Percentiles rank a stretch among this genome's conserved stretches.
phyloP scores from a whole-genome alignment of 35 echinoderm and acorn worm species.

The Diadema setosum region DNA sequence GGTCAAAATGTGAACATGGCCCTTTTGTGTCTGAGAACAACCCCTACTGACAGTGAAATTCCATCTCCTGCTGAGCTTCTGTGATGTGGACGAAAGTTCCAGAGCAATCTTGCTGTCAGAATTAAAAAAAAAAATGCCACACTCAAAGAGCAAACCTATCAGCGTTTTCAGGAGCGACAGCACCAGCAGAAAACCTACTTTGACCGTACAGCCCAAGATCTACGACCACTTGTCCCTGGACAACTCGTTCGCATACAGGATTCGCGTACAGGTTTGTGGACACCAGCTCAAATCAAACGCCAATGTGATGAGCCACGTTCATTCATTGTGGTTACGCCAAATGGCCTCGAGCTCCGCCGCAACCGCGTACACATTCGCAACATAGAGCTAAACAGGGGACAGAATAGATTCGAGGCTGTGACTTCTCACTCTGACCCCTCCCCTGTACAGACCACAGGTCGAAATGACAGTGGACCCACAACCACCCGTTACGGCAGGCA shows the following conservation, averaged over 20 bases:
- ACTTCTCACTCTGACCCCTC: no score
- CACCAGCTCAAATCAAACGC: slow-evolving; percentile 2
- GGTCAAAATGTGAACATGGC: not conserved
- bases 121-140: not conserved
- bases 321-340: no score
- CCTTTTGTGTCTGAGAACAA: not conserved
- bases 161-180: not conserved
- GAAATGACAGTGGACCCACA: no score
- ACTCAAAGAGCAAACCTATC: not conserved
- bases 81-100: not conserved
- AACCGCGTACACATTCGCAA: no score
- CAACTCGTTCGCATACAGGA: slow-evolving; percentile 37
- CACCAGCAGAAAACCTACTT: slow-evolving; percentile 27
- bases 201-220: not conserved
- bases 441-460: no score
- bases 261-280: not conserved
- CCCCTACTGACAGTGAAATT: slow-evolving; percentile 11
- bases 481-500: no score
- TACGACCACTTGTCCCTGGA: not conserved
- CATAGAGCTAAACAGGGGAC: no score
- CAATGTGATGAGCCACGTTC: not conserved
- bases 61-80: slow-evolving; percentile 14
- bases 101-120: slow-evolving; percentile 35
- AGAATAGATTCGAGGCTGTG: no score
- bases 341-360: no score